Evolutionary conservation across 35 echinoderm and acorn worm species (phyloP).

Genomic region (Apostichopus californicus): DNA sequence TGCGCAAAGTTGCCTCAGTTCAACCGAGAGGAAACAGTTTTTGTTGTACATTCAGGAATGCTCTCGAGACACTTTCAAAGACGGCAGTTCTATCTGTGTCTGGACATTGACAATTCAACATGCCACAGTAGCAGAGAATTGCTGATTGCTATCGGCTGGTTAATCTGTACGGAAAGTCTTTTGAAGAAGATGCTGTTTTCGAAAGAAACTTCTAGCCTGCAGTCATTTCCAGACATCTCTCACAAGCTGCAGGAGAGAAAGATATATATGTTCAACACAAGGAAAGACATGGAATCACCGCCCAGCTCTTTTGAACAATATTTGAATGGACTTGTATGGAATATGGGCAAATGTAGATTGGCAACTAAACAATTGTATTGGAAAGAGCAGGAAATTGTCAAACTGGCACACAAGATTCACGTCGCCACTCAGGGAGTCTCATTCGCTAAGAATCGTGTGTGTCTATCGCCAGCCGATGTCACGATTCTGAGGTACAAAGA

Average conservation of each 20-base stretch:
- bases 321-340: slow-evolving; percentile 16
- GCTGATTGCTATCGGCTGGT: slow-evolving; percentile 37
- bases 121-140: slow-evolving; percentile 31
- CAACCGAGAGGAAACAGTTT: neutral
- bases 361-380: slow-evolving; percentile 31
- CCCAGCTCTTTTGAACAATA: neutral
- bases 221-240: neutral
- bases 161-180: slow-evolving; percentile 7
- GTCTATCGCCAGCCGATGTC: slow-evolving; percentile 33
- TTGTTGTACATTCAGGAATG: slow-evolving; percentile 9
- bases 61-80: neutral
- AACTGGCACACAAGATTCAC: slow-evolving; percentile 29
- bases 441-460: neutral
- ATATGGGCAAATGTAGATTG: slow-evolving; percentile 24
- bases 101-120: neutral
- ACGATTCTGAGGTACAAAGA: slow-evolving; percentile 20
- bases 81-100: neutral
- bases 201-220: neutral
- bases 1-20: neutral
- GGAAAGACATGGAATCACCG: neutral
- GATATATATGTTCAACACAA: neutral
- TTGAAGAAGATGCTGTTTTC: neutral
- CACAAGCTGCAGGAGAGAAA: neutral
- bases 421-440: neutral
- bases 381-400: slow-evolving; percentile 23